Evolutionary conservation across 2,113 vertebrate species (phyloP).

Genomic region (Gracilinanus agilis): DNA sequence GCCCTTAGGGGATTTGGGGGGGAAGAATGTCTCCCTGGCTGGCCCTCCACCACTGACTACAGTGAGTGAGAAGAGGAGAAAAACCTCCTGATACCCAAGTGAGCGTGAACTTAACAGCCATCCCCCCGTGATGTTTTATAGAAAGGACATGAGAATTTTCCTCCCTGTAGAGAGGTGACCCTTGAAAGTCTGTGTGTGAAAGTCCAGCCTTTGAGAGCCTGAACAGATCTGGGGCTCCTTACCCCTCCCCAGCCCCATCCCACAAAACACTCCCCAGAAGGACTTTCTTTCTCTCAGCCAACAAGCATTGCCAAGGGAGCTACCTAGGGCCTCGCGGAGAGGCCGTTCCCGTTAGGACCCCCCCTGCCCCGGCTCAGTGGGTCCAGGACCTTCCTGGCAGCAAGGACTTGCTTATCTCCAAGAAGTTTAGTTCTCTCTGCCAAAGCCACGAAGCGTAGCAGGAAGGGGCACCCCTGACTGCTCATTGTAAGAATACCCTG

Average conservation of each 20-base stretch:
- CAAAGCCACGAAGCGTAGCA: not conserved
- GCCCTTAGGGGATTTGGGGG: not conserved
- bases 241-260: not conserved
- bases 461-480: constrained; percentile 24
- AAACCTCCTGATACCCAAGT: not conserved
- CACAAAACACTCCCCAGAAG: not conserved
- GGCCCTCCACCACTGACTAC: not conserved
- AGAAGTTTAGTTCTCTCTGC: constrained; percentile 64
- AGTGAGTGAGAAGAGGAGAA: not conserved
- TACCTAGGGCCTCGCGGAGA: not conserved
- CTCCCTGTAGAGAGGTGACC: not conserved
- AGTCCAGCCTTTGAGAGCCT: not conserved
- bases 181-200: not conserved
- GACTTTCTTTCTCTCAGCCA: not conserved
- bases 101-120: not conserved
- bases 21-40: not conserved
- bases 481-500: constrained; percentile 73
- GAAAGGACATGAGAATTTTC: not conserved
- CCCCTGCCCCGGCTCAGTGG: constrained; percentile 76
- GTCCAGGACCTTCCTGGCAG: constrained; percentile 22
- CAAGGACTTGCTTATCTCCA: constrained; percentile 15
- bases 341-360: constrained; percentile 68
- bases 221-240: not conserved
- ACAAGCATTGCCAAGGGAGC: constrained; percentile 3
- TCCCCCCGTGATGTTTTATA: not conserved